Conservation (phyloP, 2,113 vertebrate species). For the Oryzias woworae region DNA sequence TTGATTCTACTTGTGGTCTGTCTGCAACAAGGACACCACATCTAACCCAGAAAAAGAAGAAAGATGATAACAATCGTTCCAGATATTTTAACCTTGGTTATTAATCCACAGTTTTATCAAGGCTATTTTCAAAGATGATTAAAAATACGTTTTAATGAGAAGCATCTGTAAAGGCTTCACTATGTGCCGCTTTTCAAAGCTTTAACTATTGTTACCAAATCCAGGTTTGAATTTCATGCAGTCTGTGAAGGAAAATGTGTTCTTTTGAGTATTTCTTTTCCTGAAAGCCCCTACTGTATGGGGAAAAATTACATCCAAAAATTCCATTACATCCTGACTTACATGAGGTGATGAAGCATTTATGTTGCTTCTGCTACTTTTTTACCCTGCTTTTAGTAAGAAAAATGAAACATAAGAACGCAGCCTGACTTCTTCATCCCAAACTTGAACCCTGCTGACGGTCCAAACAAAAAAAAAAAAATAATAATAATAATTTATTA, state of each 20-base stretch:
- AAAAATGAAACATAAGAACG: conserved; percentile 46
- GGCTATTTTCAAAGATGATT: conserved; percentile 27
- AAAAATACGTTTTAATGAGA: conserved; percentile 26
- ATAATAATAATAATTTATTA: conserved; percentile 30
- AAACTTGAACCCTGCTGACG: conserved; percentile 30
- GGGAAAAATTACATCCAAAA: conserved; percentile 53
- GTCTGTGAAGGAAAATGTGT: conserved; percentile 54
- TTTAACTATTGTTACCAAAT: conserved; percentile 44
- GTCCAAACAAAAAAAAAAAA: conserved; percentile 59
- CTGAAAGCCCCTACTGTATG: conserved; percentile 50
- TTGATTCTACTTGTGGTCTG: conserved; percentile 49
- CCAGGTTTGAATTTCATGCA: conserved; percentile 49
- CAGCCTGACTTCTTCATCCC: conserved; percentile 44
- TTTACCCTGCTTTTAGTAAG: conserved; percentile 39
- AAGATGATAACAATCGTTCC: conserved; percentile 19
- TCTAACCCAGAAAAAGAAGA: conserved; percentile 25
- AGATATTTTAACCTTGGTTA: conserved; percentile 38
- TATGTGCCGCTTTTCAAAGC: conserved; percentile 19
- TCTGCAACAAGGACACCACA: conserved; percentile 57
- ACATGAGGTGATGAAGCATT: conserved; percentile 64
- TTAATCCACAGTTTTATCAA: conserved; percentile 32
- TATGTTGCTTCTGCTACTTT: conserved; percentile 62
- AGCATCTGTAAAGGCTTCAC: conserved; percentile 24
- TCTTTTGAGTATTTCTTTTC: conserved; percentile 42
- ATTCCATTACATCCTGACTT: conserved; percentile 60